A percentile compares a stretch with the other conserved stretches of the same genome.
Conservation (phyloP, 2,888 invertebrate genomes). For the Hydropsyche betteni region DNA sequence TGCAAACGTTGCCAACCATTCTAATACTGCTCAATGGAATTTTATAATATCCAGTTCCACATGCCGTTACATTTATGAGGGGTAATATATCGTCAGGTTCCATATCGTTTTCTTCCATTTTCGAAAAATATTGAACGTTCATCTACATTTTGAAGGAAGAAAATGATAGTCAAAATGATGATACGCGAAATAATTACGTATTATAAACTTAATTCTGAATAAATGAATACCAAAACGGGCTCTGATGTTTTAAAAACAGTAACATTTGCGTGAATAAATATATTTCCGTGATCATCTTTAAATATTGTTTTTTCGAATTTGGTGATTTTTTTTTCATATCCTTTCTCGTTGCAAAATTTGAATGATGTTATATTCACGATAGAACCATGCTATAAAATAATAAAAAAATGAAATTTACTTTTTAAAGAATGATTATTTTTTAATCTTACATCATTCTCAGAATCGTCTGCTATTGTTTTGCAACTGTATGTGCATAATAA, state of each 20-base stretch:
- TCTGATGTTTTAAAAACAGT: background rate
- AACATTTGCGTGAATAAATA: background rate
- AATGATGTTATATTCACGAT: background rate
- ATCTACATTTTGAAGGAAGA: background rate
- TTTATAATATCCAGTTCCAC: background rate
- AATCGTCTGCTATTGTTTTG: background rate
- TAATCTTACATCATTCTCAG: background rate
- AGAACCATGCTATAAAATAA: background rate
- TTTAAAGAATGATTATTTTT: no score
- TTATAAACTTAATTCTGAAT: background rate
- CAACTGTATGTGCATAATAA: background rate
- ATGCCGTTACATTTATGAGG: background rate
- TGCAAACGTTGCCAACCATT: conserved; percentile 3
- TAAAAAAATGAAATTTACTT: background rate
- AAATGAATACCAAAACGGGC: background rate
- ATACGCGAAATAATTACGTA: background rate
- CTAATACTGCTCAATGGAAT: background rate
- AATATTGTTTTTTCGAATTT: background rate
- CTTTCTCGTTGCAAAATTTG: background rate
- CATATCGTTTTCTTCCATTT: background rate
- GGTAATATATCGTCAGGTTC: background rate
- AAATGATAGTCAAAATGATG: background rate
- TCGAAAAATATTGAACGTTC: background rate
- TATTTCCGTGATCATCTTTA: background rate
- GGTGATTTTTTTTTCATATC: background rate